Conservation (phyloP, 2,888 invertebrate genomes). For the Lasioglossum morio region DNA sequence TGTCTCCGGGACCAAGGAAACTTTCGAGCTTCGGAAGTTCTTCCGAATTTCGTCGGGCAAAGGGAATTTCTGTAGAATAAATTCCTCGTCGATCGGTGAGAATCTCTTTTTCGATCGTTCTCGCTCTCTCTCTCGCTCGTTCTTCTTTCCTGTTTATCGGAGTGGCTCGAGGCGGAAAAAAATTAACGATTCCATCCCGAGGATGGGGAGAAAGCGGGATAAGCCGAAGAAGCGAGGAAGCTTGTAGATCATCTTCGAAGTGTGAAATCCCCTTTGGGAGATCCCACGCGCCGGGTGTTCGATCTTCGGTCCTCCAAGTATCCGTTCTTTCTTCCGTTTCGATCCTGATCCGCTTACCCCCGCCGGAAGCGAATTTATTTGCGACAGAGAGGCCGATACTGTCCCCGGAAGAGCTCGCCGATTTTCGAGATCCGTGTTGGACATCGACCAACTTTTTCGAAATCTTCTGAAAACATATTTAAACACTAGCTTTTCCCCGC, state of each 20-base stretch:
- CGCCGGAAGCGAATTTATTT: constrained; percentile 15
- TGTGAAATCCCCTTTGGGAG: constrained; percentile 26
- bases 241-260: constrained; percentile 41
- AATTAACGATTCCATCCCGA: constrained; percentile 29
- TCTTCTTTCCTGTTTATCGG: background rate
- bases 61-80: background rate
- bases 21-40: background rate
- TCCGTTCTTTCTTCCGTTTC: constrained; percentile 22
- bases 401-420: background rate
- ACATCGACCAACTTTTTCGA: background rate
- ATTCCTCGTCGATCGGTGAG: background rate
- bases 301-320: constrained; percentile 12
- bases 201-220: background rate
- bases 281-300: constrained; percentile 8
- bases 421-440: background rate
- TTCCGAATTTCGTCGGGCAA: background rate
- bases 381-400: background rate
- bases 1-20: background rate
- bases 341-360: constrained; percentile 13
- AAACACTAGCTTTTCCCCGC: no score
- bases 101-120: background rate
- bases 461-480: no score
- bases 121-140: background rate
- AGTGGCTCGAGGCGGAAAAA: background rate
- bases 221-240: constrained; percentile 18